phyloP scores from a whole-genome alignment of 1,140 invertebrate species.

The Lucilia sericata region DNA sequence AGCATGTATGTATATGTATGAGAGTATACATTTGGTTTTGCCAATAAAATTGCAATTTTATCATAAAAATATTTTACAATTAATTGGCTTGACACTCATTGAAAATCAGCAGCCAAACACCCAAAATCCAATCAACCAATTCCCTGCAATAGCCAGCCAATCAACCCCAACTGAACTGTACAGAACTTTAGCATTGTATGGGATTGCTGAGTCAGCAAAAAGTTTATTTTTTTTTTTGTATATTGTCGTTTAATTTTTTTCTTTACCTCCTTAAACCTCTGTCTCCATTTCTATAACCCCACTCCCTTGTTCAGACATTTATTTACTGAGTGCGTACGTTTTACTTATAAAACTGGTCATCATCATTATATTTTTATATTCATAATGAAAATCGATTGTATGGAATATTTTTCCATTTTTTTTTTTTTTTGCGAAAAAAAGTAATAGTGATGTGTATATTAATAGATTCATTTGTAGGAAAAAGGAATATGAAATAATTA shows the following conservation, averaged over 20 bases:
- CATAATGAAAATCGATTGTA: neutral
- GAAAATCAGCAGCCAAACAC: constrained; percentile 9
- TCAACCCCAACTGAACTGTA: too few species aligned
- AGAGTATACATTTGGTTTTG: constrained; percentile 1
- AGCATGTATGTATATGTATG: neutral
- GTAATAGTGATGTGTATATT: too few species aligned
- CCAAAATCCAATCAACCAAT: too few species aligned
- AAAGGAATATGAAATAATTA: too few species aligned
- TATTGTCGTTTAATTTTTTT: neutral
- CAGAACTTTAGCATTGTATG: neutral
- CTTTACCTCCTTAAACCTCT: too few species aligned
- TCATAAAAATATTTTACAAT: constrained; percentile 41
- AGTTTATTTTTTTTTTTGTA: neutral
- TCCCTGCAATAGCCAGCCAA: too few species aligned
- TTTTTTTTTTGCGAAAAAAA: too few species aligned
- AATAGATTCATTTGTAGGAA: too few species aligned
- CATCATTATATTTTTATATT: neutral
- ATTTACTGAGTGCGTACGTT: neutral
- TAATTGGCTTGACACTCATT: constrained; percentile 31
- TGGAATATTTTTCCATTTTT: neutral
- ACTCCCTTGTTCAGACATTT: neutral
- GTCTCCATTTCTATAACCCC: too few species aligned
- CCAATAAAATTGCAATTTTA: constrained; percentile 44
- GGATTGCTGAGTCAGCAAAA: neutral
- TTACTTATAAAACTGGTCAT: neutral